Conservation (phyloP, 37 sponge, comb jelly and placozoan species). For the Beroe ovata region DNA sequence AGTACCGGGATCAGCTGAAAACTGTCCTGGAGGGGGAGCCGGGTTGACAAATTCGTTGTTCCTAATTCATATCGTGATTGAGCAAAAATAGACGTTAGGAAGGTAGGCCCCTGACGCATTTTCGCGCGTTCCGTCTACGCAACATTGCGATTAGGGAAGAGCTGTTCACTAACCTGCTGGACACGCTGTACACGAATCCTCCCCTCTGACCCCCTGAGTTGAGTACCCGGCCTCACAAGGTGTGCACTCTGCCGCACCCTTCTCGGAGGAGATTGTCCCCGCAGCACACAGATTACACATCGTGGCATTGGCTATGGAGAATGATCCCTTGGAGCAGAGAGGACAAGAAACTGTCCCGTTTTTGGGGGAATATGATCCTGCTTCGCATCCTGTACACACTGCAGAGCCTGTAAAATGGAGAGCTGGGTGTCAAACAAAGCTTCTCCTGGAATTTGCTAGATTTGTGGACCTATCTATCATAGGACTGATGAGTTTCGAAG, state of each 20-base stretch:
- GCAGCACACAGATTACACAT: neutral
- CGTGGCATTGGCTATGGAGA: neutral
- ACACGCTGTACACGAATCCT: neutral
- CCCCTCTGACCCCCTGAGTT: neutral
- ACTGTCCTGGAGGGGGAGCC: constrained; percentile 26
- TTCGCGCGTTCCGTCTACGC: too few species aligned
- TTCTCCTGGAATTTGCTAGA: too few species aligned
- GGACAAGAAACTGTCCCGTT: constrained; percentile 5
- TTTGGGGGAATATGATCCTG: neutral
- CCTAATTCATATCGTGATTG: too few species aligned
- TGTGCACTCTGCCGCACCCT: neutral
- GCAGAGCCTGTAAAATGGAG: neutral
- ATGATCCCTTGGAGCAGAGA: neutral
- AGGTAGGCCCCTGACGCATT: too few species aligned
- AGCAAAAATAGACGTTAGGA: too few species aligned
- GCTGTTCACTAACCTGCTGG: neutral
- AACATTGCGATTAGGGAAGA: neutral
- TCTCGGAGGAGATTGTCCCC: neutral
- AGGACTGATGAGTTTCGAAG: too few species aligned
- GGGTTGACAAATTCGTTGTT: too few species aligned
- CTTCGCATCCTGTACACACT: neutral
- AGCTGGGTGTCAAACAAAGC: too few species aligned
- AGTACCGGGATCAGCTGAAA: neutral
- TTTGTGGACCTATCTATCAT: too few species aligned
- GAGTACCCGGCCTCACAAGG: constrained; percentile 1